Evolutionary conservation across 2,113 vertebrate genomes (phyloP).

Genomic region (Arenaria interpres): DNA sequence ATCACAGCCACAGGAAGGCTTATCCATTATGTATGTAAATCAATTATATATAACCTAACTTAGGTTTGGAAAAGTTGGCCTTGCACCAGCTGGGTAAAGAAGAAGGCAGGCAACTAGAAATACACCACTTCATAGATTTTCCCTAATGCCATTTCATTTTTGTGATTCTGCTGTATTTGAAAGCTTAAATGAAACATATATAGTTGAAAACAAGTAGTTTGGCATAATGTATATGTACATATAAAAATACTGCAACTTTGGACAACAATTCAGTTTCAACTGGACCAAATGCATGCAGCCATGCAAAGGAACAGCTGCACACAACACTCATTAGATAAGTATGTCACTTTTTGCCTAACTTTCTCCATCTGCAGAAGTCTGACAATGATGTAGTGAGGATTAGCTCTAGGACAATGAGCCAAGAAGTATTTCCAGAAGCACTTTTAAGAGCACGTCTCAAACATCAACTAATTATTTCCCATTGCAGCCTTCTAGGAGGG

Average conservation of each 20-base stretch:
- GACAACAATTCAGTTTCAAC: background rate
- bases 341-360: background rate
- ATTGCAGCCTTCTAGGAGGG: background rate
- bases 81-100: background rate
- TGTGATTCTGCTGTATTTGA: background rate
- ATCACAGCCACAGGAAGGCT: background rate
- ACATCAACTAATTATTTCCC: background rate
- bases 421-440: conserved; percentile 17
- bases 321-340: background rate
- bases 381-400: background rate
- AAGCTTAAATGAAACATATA: background rate
- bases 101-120: background rate
- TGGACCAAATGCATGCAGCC: background rate
- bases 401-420: background rate
- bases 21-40: background rate
- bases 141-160: background rate
- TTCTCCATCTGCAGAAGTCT: background rate
- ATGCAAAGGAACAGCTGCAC: background rate
- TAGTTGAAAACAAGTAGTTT: background rate
- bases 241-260: background rate
- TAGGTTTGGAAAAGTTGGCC: background rate
- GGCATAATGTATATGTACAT: background rate
- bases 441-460: background rate
- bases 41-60: background rate
- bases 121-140: background rate